These are phyloP conservation scores for Elanus axillaris DNA, from an alignment of 2,113 vertebrate genomes.

Conservation along the genomic window DNA sequence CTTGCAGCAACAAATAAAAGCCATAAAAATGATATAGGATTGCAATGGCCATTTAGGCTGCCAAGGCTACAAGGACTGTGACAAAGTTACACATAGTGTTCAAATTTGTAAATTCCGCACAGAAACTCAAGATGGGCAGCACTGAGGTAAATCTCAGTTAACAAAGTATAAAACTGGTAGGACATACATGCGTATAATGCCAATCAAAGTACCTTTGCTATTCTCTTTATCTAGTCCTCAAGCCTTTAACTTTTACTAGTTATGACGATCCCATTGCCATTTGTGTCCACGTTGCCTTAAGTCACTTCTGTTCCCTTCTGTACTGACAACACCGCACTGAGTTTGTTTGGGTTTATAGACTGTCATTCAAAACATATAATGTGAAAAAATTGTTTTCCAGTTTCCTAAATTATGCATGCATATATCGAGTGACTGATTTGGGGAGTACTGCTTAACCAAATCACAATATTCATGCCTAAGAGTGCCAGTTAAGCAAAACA, in stretches of 20 bases:
- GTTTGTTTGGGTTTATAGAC: not conserved
- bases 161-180: not conserved
- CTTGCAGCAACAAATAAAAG: not conserved
- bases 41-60: not conserved
- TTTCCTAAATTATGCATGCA: not conserved
- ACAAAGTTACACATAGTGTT: not conserved
- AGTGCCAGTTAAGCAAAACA: not conserved
- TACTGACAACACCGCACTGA: not conserved
- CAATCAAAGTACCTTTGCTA: not conserved
- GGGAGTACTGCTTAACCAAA: not conserved
- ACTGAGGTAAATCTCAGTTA: not conserved
- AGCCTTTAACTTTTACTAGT: not conserved
- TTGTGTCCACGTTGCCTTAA: not conserved
- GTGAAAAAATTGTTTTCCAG: not conserved
- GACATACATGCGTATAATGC: fast-evolving
- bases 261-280: not conserved
- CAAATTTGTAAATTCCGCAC: not conserved
- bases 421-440: not conserved
- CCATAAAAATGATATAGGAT: not conserved
- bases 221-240: not conserved
- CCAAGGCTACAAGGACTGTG: not conserved
- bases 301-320: not conserved
- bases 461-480: not conserved
- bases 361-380: not conserved
- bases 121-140: not conserved